Percentiles rank a stretch among this genome's conserved stretches.
These are phyloP conservation scores for Eonycteris spelaea DNA, from an alignment of 2,113 vertebrate genomes.

Conservation along the genomic window DNA sequence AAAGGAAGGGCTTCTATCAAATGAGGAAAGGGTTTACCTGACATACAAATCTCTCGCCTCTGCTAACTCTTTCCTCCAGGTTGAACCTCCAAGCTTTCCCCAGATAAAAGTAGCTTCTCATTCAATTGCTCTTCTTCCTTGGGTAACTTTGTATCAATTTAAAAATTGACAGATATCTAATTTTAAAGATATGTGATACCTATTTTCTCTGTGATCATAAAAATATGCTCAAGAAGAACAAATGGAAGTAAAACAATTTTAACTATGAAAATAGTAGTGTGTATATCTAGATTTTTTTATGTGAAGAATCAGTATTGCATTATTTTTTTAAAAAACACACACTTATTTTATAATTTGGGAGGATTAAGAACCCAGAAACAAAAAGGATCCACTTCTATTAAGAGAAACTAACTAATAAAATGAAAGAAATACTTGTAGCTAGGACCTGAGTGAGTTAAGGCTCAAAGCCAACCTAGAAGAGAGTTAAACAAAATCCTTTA, in stretches of 20 bases:
- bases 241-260: background rate
- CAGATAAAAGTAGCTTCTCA: background rate
- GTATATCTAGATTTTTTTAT: background rate
- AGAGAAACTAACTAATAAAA: background rate
- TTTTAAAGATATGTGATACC: background rate
- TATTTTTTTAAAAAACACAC: background rate
- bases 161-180: background rate
- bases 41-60: background rate
- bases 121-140: background rate
- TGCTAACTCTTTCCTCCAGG: background rate
- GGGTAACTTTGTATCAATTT: background rate
- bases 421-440: background rate
- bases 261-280: background rate
- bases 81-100: background rate
- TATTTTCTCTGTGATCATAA: background rate
- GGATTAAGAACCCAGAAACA: background rate
- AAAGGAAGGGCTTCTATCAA: background rate
- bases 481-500: background rate
- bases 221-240: background rate
- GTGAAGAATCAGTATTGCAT: background rate
- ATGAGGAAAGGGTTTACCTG: background rate
- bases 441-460: background rate
- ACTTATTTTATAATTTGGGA: background rate
- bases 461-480: background rate
- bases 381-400: background rate